These are phyloP conservation scores for Holothuria leucospilota DNA, from an alignment of 53 echinoderm and acorn worm genomes.

Conservation along the genomic window DNA sequence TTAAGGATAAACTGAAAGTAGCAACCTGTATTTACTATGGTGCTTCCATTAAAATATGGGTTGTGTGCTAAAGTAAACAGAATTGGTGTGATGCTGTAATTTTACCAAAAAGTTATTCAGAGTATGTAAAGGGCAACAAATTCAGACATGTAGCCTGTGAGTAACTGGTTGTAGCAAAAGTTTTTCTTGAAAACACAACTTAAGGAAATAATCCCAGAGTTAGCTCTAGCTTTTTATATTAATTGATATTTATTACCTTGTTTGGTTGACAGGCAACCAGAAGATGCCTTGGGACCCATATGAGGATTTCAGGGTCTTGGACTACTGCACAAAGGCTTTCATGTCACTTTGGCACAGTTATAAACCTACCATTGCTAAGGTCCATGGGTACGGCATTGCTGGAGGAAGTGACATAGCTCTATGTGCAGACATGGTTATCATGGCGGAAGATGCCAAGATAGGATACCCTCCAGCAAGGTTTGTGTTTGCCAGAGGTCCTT, in stretches of 20 bases:
- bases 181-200: no score
- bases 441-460: conserved; percentile 71
- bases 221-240: no score
- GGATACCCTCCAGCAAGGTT: conserved; percentile 72
- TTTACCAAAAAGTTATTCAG: no score
- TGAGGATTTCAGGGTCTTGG: conserved; percentile 46
- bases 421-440: conserved; percentile 66
- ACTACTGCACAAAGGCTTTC: conserved; percentile 51
- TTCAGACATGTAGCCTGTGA: no score
- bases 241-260: background rate
- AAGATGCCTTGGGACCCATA: conserved; percentile 77
- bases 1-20: no score
- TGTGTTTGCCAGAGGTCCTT: background rate
- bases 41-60: no score
- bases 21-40: no score
- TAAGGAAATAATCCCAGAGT: no score
- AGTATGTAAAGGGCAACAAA: no score
- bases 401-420: conserved; percentile 71
- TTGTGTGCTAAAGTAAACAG: no score
- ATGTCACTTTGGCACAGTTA: conserved; percentile 72
- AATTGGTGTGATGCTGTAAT: no score
- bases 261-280: conserved; percentile 52
- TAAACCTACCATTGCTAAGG: conserved; percentile 67
- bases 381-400: conserved; percentile 66
- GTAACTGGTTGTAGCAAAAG: no score